phyloP scores from a whole-genome alignment of 2,888 invertebrate species.

The Formica aserva region DNA sequence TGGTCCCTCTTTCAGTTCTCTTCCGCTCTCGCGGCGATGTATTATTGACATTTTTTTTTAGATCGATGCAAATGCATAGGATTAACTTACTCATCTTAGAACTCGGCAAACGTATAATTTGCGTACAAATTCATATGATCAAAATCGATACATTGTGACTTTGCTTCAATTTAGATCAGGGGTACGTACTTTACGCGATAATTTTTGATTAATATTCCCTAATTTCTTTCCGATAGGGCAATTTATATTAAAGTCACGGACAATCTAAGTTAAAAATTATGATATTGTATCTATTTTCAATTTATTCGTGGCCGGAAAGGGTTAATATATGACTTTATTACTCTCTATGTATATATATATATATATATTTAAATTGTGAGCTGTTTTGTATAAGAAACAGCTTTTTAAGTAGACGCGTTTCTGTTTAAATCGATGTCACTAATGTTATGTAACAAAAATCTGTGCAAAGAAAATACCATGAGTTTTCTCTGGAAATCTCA shows the following conservation, averaged over 20 bases:
- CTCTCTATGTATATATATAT: background rate
- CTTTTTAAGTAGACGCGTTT: background rate
- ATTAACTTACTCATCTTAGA: constrained; percentile 58
- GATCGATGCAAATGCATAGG: background rate
- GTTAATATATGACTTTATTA: constrained; percentile 1
- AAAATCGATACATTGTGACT: background rate
- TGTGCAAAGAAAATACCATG: background rate
- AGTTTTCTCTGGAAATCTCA: constrained; percentile 1
- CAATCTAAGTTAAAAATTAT: background rate
- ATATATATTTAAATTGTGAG: background rate
- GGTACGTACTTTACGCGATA: background rate
- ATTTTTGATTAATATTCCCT: background rate
- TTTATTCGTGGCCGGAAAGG: background rate
- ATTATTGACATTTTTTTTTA: background rate
- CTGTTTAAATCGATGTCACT: background rate
- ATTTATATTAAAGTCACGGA: constrained; percentile 12
- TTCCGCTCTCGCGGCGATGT: constrained; percentile 39
- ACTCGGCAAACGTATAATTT: constrained; percentile 59
- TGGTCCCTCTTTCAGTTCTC: constrained; percentile 35
- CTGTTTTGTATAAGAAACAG: background rate
- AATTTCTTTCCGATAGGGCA: background rate
- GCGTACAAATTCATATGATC: background rate
- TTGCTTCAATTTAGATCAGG: background rate
- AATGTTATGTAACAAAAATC: background rate
- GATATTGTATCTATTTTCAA: background rate